Base-by-base conservation (phyloP, 1,140 invertebrate genomes). In the Drosophila repletoides region DNA sequence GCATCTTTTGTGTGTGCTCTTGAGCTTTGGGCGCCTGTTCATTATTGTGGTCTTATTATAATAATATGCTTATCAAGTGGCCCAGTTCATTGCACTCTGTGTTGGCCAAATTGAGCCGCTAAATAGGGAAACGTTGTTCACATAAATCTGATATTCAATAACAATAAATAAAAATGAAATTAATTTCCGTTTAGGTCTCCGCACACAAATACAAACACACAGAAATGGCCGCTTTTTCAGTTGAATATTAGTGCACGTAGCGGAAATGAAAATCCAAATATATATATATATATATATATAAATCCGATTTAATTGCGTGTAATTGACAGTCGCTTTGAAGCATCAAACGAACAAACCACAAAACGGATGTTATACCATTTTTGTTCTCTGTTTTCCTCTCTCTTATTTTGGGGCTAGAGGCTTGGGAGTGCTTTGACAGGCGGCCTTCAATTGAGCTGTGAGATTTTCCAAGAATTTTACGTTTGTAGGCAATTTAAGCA, bases 1-100 rank as follows among this genome's bases (percentile, higher is more conserved):
- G 63, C 58, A 63, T 72, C 45, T 73, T 68, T 34, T 77, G 43
- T 77, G 79, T 83, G 55, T 84, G 51, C 68, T 59, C 64, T 84
- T 67, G 41, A 61, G 77, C 81, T 83, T 84, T 76, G 56, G 64
- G 51, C 70, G 65, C 58, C 58, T 61, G 64, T 69, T 73, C 74
- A 83, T 81, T 72, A 84, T 84, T 61, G 73, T 40, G 63, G 69
- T 55, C 59, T 64, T 40, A 81, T 81, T 77, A 81, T 84, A 60
- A 77, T 81, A 84, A 81, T 84, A 84, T 81, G 69, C 77, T 81
- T 84, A 84, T 77, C 76, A 56, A 69, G 46, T 77, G 53, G 46
- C 48, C 36, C 53, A 40, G 77, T 73, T 70, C 79, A 66, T 19
- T 81, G 77, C 74, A 68, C 79, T 41, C 40, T 12, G 14, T 24